phyloP scores from a whole-genome alignment of 2,797 vertebrate species.

The Cryptoprocta ferox region DNA sequence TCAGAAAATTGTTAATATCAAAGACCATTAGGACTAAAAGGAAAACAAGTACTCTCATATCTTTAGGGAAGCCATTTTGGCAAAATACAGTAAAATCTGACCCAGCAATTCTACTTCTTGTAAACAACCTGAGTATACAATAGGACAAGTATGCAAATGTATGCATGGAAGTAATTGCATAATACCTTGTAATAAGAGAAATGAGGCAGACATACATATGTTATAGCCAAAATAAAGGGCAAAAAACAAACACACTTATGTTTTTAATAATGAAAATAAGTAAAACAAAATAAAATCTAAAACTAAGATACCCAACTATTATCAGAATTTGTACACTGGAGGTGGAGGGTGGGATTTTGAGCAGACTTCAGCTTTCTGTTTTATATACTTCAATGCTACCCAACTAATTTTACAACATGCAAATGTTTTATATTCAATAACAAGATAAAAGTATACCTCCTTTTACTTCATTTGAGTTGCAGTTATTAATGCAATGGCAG shows the following conservation, averaged over 20 bases:
- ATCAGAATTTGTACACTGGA: neutral
- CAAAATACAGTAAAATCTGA: slow-evolving; percentile 7
- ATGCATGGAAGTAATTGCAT: neutral
- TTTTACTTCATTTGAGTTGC: slow-evolving; percentile 38
- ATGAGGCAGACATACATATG: neutral
- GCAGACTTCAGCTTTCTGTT: slow-evolving; percentile 1
- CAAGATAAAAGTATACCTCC: neutral
- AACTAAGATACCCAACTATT: neutral
- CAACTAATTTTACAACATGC: slow-evolving; percentile 1
- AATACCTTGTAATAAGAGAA: slow-evolving; percentile 44
- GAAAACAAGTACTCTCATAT: neutral
- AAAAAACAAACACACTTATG: slow-evolving; percentile 30
- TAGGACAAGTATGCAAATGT: neutral
- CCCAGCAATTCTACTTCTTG: neutral
- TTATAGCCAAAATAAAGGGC: neutral
- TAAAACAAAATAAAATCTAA: slow-evolving; percentile 22
- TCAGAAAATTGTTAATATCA: slow-evolving; percentile 31
- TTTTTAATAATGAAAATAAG: slow-evolving; percentile 54
- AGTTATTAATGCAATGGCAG: neutral
- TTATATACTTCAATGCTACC: neutral
- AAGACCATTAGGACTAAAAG: slow-evolving; percentile 20
- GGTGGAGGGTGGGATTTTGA: neutral
- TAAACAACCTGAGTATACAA: neutral
- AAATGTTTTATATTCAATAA: slow-evolving; percentile 22
- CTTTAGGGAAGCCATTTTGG: slow-evolving; percentile 1